A percentile compares a stretch with the other conserved stretches of the same genome.
Evolutionary conservation across 2,113 vertebrate species (phyloP).

Genomic region (Trinectes maculatus): DNA sequence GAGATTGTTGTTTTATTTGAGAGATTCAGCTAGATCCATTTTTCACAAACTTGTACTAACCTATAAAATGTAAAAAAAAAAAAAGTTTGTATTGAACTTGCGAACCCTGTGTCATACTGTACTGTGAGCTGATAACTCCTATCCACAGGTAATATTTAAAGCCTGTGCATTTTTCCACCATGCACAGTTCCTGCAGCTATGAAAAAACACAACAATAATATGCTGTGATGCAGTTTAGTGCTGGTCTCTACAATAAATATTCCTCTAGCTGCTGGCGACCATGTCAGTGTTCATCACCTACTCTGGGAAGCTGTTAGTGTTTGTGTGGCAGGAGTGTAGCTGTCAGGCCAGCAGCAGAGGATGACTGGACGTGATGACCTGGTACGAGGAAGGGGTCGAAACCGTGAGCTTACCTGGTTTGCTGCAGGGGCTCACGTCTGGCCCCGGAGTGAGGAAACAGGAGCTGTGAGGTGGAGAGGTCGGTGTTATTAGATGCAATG

Average conservation of each 20-base stretch:
- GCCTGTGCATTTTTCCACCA: not conserved
- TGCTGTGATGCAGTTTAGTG: conserved; percentile 8
- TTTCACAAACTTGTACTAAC: not conserved
- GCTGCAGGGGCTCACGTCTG: conserved; percentile 15
- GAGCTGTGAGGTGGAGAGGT: conserved; percentile 43
- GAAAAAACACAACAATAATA: not conserved
- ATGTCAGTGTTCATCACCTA: conserved; percentile 5
- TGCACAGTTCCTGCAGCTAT: not conserved
- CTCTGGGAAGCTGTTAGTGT: conserved; percentile 1
- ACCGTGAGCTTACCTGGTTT: not conserved
- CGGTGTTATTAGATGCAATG: conserved; percentile 55
- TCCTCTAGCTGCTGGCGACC: conserved; percentile 18
- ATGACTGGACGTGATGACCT: conserved; percentile 55
- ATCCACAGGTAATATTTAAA: not conserved
- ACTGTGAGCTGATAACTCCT: not conserved
- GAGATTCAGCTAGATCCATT: not conserved
- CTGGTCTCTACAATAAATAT: conserved; percentile 11
- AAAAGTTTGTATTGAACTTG: not conserved
- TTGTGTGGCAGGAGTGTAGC: conserved; percentile 1
- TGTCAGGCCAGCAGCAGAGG: conserved; percentile 41
- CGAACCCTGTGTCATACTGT: not conserved
- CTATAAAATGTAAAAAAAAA: not conserved
- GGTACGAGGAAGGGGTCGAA: conserved; percentile 3
- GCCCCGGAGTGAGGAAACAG: conserved; percentile 15
- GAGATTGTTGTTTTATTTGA: conserved; percentile 2